Base-by-base conservation (phyloP, 2,797 vertebrate species). In the Mus minutoides region DNA sequence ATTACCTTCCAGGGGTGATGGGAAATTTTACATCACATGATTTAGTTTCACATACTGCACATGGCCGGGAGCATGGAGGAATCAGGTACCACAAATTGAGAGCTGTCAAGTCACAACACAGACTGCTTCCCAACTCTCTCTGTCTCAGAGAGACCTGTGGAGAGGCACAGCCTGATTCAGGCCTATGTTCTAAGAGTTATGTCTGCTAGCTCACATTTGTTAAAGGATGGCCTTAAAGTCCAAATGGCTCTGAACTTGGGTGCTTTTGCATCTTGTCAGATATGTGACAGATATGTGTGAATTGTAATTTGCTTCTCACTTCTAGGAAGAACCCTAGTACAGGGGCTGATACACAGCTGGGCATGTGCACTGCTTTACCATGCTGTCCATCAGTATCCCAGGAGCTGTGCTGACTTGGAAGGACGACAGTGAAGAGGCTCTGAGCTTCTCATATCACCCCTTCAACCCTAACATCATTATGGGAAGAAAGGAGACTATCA, bases 401-500 rank as follows among this genome's bases (percentile, higher is more conserved):
- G 49, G 31, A 3, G 16, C 16, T 19, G 0, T n/a, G 37, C 43
- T n/a, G 43, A 12, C 69, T 43, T 8, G 1, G 34, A n/a, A 43
- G 34, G 21, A 0, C 0, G 5, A 1, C 3, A 4, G 58, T 10
- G 16, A 26, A 11, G 40, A 49, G 40, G 2, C 1, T 56, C 4
- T 0, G 62, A 49, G 73, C 3, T 34, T 29, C 9, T 1, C 14
- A 4, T 0, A 0, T 85, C 11, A 43, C 7, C 43, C 29, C 60
- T 85, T 14, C 31, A 67, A 14, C 4, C 4, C 11, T 4, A 2
- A 19, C 11, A 43, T 43, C 31, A 8, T 0, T 1, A 6, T 21
- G 1, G 60, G 31, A 43, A 77, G 83, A 2, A n/a, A n/a, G 16
- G 46, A 46, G 54, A 19, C 24, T 29, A 24, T 40, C 37, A 56